Evolutionary conservation across 1,140 invertebrate genomes (phyloP), one percentile per base, ranked within the genome.

Genomic region (Neodiprion lecontei): DNA sequence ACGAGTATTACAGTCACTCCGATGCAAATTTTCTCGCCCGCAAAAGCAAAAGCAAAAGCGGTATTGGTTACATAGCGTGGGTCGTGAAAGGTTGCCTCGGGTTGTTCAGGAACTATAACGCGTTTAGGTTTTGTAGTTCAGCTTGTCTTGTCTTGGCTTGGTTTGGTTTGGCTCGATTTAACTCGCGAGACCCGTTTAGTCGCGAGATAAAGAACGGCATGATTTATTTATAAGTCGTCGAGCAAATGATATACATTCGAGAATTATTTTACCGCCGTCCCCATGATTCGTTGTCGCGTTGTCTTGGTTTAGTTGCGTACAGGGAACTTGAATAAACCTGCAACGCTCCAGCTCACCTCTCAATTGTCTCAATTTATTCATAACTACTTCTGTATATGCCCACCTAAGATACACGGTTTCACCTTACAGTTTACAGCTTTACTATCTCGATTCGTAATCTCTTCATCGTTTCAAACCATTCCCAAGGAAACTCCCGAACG

Each of bases 21-120:
- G 53, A 61, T 61, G 53, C 53, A 61, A 61, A 61, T 61, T 61
- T 61, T 17, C 53, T 61, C n/a, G 53, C 11, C n/a, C 11, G 9
- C 53, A 61, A 61, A 61, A 61, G 53, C 53, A 61, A 61, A 61
- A 61, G 53, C 53, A 61, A 61, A 61, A 61, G 53, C 53, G n/a
- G 53, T 61, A 61, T 61, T 61, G 11, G 53, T 61, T 61, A 61
- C 53, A 61, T 61, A 7, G 53, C 53, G 53, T 61, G 53, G 53
- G 53, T 61, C 53, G 53, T 61, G 53, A 61, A 61, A 61, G 53
- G 53, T 61, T 17, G 11, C 11, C 11, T 14, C 11, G 53, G 11
- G 11, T 12, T 61, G 11, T 14, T 17, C 53, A 61, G 53, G 11
- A 14, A 61, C 53, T 61, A 17, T 14, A 61, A 61, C 53, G 53